Percentiles rank a stretch among this genome's conserved stretches.
Evolutionary conservation across 2,888 invertebrate species (phyloP).

Genomic region (Carabus problematicus): DNA sequence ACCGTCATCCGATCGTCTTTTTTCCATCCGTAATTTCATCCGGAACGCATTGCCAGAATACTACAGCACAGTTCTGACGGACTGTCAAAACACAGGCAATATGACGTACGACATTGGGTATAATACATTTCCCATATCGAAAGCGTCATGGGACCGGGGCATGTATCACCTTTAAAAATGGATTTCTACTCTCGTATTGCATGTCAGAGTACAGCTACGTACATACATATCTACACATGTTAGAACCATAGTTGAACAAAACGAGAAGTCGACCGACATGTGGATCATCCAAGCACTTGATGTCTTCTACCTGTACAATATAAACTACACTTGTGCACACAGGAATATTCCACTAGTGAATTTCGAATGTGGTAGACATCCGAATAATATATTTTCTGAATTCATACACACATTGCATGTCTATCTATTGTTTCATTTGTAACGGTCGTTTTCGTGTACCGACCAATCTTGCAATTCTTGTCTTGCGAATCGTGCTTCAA

Average conservation of each 20-base stretch:
- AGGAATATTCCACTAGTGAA: too few relatives aligned
- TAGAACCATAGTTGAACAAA: too few relatives aligned
- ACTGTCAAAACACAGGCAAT: conserved; percentile 38
- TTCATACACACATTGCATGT: conserved; percentile 3
- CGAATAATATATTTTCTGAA: not conserved
- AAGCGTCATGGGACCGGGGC: conserved; percentile 1
- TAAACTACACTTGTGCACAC: too few relatives aligned
- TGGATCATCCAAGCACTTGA: too few relatives aligned
- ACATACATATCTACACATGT: conserved; percentile 2
- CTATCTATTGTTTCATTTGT: not conserved
- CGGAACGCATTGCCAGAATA: conserved; percentile 15
- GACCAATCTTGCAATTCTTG: not conserved
- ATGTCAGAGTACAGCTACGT: not conserved
- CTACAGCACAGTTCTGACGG: conserved; percentile 29
- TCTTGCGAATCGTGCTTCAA: conserved; percentile 4
- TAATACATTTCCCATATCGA: conserved; percentile 37
- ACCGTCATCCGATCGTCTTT: too few relatives aligned
- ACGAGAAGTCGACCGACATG: too few relatives aligned
- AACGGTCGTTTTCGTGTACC: not conserved
- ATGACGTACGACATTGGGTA: conserved; percentile 33
- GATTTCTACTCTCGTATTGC: conserved; percentile 7
- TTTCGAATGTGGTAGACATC: too few relatives aligned
- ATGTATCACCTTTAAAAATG: conserved; percentile 7
- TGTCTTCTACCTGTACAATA: too few relatives aligned
- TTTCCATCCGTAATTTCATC: not conserved